Conservation (phyloP, 2,113 vertebrate genomes). For the Percopsis transmontana region DNA sequence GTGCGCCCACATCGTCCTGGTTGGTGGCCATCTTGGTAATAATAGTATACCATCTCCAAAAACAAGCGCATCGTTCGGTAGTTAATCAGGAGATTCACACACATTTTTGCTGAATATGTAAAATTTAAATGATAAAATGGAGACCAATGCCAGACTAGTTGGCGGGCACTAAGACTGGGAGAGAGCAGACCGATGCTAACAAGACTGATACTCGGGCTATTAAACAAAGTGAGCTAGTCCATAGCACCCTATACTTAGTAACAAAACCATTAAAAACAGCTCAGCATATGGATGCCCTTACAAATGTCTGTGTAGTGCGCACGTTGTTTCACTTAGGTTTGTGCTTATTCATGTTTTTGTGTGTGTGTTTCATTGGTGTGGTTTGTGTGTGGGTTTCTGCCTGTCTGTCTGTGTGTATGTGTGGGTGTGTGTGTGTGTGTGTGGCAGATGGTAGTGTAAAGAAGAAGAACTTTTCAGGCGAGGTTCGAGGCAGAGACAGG, state of each 20-base stretch:
- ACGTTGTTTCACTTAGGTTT: slow-evolving; percentile 20
- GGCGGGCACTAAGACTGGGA: too few relatives aligned
- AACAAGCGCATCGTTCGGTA: too few relatives aligned
- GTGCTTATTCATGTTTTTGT: background rate
- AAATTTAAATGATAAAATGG: too few relatives aligned
- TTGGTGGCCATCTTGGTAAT: too few relatives aligned
- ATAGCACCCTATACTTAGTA: background rate
- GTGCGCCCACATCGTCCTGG: too few relatives aligned
- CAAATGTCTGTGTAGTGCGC: background rate
- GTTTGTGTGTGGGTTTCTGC: slow-evolving; percentile 4
- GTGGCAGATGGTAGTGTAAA: slow-evolving; percentile 78
- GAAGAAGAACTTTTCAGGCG: slow-evolving; percentile 73
- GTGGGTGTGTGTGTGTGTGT: slow-evolving; percentile 14
- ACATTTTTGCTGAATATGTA: too few relatives aligned
- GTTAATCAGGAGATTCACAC: too few relatives aligned
- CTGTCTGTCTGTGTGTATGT: background rate
- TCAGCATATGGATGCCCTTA: background rate
- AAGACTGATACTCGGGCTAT: too few relatives aligned
- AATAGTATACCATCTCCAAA: too few relatives aligned
- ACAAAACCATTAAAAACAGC: background rate
- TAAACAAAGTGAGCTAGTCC: background rate
- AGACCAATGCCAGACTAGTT: too few relatives aligned
- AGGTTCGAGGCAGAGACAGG: slow-evolving; percentile 76
- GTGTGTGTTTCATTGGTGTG: background rate
- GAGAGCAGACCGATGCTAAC: too few relatives aligned